Evolutionary conservation across 2,888 invertebrate genomes (phyloP).

Genomic region (Dynastes tityus): DNA sequence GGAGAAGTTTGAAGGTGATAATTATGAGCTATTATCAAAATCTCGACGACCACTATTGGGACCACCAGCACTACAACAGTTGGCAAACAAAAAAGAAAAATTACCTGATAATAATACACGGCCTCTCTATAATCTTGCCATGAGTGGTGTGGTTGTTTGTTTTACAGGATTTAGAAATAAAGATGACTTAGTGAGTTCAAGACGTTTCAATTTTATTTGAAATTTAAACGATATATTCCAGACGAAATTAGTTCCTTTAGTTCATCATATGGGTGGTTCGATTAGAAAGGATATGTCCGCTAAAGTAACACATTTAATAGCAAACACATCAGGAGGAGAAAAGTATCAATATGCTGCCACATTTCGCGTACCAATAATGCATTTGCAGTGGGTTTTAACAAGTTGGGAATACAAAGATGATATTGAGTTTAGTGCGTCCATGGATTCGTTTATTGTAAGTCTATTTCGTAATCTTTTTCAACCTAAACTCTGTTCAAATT

Average conservation of each 20-base stretch:
- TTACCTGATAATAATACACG: constrained; percentile 80
- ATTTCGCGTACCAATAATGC: constrained; percentile 91
- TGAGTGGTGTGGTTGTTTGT: constrained; percentile 91
- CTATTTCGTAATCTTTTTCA: constrained; percentile 28
- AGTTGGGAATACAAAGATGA: constrained; percentile 89
- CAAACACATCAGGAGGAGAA: constrained; percentile 89
- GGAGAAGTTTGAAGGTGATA: constrained; percentile 81
- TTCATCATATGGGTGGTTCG: constrained; percentile 97
- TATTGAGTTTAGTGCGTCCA: constrained; percentile 79
- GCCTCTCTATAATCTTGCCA: constrained; percentile 90
- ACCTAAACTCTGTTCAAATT: constrained; percentile 26
- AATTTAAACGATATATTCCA: constrained; percentile 67
- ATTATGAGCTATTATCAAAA: constrained; percentile 80
- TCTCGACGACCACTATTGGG: constrained; percentile 83
- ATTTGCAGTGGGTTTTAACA: constrained; percentile 89
- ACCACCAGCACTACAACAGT: constrained; percentile 84
- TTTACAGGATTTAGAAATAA: constrained; percentile 94
- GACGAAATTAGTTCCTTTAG: constrained; percentile 89
- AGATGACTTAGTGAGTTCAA: constrained; percentile 85
- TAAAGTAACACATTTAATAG: constrained; percentile 94
- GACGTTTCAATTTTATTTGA: constrained; percentile 49
- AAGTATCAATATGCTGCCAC: constrained; percentile 96
- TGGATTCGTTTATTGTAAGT: constrained; percentile 80
- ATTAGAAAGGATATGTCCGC: constrained; percentile 92
- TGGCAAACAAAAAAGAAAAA: constrained; percentile 80